Evolutionary conservation across 2,888 invertebrate species (phyloP).

Genomic region (Luffia ferchaultella): DNA sequence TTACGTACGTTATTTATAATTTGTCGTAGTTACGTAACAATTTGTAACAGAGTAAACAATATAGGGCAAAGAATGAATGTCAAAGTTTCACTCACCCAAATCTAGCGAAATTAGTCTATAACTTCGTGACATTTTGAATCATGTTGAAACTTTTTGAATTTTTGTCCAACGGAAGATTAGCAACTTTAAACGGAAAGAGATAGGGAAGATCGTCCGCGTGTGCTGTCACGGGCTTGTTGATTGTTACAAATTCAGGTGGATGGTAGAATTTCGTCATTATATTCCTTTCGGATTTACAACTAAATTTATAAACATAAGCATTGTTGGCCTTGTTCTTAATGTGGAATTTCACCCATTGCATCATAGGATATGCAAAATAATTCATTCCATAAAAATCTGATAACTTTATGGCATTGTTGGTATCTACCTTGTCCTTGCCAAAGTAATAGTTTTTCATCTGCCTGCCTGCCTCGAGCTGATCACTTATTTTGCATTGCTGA

Average conservation of each 20-base stretch:
- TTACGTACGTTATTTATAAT: no score
- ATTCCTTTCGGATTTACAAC: conserved; percentile 32
- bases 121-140: conserved; percentile 28
- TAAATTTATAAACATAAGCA: conserved; percentile 33
- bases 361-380: conserved; percentile 23
- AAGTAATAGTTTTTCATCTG: conserved; percentile 29
- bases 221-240: conserved; percentile 18
- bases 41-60: no score
- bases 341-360: conserved; percentile 23
- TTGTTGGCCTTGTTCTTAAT: conserved; percentile 22
- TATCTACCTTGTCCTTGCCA: conserved; percentile 19
- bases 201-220: conserved; percentile 35
- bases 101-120: conserved; percentile 49
- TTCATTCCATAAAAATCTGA: conserved; percentile 21
- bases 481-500: conserved; percentile 20
- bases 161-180: conserved; percentile 17
- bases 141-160: conserved; percentile 24
- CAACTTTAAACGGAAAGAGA: conserved; percentile 21
- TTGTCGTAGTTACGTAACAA: no score
- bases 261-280: conserved; percentile 20
- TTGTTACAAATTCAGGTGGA: conserved; percentile 8
- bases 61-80: no score
- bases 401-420: conserved; percentile 21
- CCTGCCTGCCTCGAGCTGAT: conserved; percentile 28
- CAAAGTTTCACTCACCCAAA: conserved; percentile 31